Conservation (phyloP, 2,797 vertebrate genomes). For the Australoheros facetus region DNA sequence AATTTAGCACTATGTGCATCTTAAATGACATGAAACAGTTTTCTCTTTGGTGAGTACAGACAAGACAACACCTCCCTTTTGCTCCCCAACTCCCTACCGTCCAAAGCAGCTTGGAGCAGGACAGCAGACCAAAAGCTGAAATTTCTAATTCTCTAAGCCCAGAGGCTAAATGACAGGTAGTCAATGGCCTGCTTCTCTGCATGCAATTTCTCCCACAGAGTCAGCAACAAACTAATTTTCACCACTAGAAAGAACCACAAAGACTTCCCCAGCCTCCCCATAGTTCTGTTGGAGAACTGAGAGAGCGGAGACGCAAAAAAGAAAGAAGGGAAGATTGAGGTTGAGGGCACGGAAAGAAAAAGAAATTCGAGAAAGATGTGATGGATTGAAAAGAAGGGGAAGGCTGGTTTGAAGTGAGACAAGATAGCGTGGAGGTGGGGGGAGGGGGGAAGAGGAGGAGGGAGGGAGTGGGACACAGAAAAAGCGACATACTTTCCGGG, state of each 20-base stretch:
- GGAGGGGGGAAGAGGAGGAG: neutral
- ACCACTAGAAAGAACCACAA: constrained; percentile 45
- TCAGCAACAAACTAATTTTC: constrained; percentile 62
- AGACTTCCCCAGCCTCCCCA: constrained; percentile 49
- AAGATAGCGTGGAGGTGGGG: constrained; percentile 39
- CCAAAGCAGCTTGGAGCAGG: constrained; percentile 27
- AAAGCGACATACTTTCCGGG: constrained; percentile 74
- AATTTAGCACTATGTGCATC: neutral
- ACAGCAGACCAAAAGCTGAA: constrained; percentile 40
- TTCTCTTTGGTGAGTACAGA: constrained; percentile 16
- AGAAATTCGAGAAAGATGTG: constrained; percentile 48
- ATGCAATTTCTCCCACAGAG: constrained; percentile 48
- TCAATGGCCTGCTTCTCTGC: constrained; percentile 66
- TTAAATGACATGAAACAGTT: neutral
- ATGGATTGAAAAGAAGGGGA: constrained; percentile 64
- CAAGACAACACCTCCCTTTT: neutral
- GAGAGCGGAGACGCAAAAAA: constrained; percentile 21
- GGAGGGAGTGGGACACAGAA: constrained; percentile 18
- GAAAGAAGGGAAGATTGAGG: constrained; percentile 54
- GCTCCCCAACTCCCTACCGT: neutral
- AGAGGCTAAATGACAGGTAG: constrained; percentile 72
- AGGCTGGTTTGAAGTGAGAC: constrained; percentile 60
- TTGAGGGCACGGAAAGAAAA: constrained; percentile 40
- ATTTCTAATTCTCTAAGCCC: constrained; percentile 70
- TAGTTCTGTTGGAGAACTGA: constrained; percentile 41